Conservation (phyloP, 2,888 invertebrate species). For the Epistrophe eligans region DNA sequence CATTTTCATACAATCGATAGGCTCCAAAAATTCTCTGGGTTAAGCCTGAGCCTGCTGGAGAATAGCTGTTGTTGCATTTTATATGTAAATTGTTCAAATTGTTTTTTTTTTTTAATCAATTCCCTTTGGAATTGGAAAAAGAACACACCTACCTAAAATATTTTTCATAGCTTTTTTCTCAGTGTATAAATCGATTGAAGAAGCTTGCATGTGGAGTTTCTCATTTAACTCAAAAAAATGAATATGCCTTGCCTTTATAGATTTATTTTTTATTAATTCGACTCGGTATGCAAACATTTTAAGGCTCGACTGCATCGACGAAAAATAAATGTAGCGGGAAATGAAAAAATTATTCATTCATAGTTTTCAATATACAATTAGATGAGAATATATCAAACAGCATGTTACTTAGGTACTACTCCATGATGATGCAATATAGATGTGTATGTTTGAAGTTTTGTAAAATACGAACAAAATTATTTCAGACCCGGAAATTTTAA, state of each 20-base stretch:
- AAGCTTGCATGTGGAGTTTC: not conserved
- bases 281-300: slow-evolving; percentile 47
- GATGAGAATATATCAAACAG: not conserved
- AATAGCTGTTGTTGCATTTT: too few species aligned
- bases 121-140: too few species aligned
- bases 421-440: not conserved
- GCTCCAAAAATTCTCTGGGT: too few species aligned
- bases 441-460: not conserved
- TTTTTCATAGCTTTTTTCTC: not conserved
- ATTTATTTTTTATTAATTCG: not conserved
- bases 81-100: too few species aligned
- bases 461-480: slow-evolving; percentile 21
- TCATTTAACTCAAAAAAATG: not conserved
- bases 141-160: too few species aligned
- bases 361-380: slow-evolving; percentile 31
- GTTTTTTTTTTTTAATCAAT: too few species aligned
- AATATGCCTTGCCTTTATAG: not conserved
- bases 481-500: slow-evolving; percentile 58
- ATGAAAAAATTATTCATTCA: slow-evolving; percentile 64
- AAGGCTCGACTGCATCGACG: slow-evolving; percentile 13
- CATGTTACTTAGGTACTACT: not conserved
- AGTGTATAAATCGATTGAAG: not conserved
- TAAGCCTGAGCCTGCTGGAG: too few species aligned
- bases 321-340: slow-evolving; percentile 54
- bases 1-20: too few species aligned